Base-by-base conservation (phyloP, 2,888 invertebrate species). In the Notodonta dromedarius region DNA sequence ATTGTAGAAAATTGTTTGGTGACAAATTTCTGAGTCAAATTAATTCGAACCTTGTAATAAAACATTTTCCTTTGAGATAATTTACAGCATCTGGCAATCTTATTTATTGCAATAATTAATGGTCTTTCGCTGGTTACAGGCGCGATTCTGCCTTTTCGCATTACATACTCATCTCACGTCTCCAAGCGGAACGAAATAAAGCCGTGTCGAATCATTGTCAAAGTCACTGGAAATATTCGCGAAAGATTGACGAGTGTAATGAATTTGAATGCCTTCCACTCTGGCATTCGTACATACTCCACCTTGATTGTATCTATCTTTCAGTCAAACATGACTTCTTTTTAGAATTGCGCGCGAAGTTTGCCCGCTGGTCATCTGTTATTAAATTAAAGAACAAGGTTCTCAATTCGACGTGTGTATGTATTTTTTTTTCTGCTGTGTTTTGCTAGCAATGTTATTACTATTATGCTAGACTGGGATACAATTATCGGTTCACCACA, bases 1-100 rank as follows among this genome's bases (percentile, higher is more conserved):
- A 77, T 73, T 62, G 71, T 84, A 76, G 67, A 77, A 76, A 78
- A 76, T 65, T 62, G 73, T 77, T 82, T 82, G 79, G 81, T 76
- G 86, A 86, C 85, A 84, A 85, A 82, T 80, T 62, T 63, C 63
- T 61, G 14, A 54, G 61, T 59, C 52, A 55, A 58, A 24, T 4
- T 11, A 48, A 48, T 5, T 14, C 48, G n/a, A 14, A 48, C 8
- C 48, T 12, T 35, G 32, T 32, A 53, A 52, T 16, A 16, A 11
- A 16, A 1, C 50, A 11, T 7, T 16, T 35, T 24, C 24, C 35
- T 6, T 35, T 35, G 6, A 35, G 35, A 35, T 35, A 6, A 35
- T 35, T 7, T 35, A 2, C 35, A 4, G 7, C 4, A 35, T 5
- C 35, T 16, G 16, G 9, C 11, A 35, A 35, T 39, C 8, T 35